Base-by-base conservation (phyloP, 2,888 invertebrate genomes). In the Tipula confusa region DNA sequence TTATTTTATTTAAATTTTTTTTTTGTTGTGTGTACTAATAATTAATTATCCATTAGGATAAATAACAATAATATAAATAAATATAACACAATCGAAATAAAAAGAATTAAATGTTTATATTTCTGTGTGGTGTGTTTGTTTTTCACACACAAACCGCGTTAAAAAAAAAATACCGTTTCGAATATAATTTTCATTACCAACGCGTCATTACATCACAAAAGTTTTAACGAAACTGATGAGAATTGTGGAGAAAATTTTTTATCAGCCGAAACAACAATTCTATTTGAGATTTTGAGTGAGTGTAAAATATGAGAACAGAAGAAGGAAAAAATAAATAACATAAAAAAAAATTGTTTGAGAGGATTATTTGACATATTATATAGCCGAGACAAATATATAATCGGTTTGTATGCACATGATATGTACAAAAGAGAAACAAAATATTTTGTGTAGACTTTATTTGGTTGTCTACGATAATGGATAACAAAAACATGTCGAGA, bases 311-410 rank as follows among this genome's bases (percentile, higher is more conserved):
- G n/a, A n/a, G n/a, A n/a, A n/a, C n/a, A n/a, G n/a, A n/a, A n/a
- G n/a, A n/a, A n/a, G n/a, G n/a, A 9, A 38, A 38, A 38, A 38
- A n/a, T 24, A 2, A 48, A n/a, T n/a, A n/a, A 64, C 24, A 64
- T n/a, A 64, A 64, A 64, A 64, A 64, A 64, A 24, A 64, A 24
- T 64, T 64, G 64, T 64, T 64, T 64, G 64, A 64, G 64, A 64
- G 64, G 64, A 64, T 64, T 64, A 24, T 64, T 64, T 64, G 64
- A 64, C 64, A 24, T 64, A 7, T 31, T 31, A 64, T 24, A 9
- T 24, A 9, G 24, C 7, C 24, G 64, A 64, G 64, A 24, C 9
- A 7, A 64, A 64, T 64, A 18, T 24, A 64, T 24, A 64, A 24
- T 24, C n/a, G 3, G 2, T 24, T 18, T 64, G 9, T 64, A 24